Percentiles rank a stretch among this genome's conserved stretches.
These are phyloP conservation scores for Atta texana DNA, from an alignment of 1,140 invertebrate species.

Conservation along the genomic window DNA sequence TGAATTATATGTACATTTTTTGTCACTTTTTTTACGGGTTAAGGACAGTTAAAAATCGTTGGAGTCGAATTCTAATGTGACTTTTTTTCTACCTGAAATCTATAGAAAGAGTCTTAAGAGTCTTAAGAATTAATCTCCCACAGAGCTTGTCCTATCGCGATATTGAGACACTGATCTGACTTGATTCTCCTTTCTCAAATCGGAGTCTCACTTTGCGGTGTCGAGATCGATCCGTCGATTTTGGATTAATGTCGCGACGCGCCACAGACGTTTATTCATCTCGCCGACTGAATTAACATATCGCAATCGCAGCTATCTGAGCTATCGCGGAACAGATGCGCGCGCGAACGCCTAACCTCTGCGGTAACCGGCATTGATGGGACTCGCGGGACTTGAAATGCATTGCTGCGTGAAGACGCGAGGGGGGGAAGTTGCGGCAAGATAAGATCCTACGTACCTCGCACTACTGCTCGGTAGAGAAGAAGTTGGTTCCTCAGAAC, in stretches of 20 bases:
- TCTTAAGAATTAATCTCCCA: neutral
- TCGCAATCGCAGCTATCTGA: neutral
- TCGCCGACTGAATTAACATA: neutral
- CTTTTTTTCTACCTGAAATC: neutral
- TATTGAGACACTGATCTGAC: neutral
- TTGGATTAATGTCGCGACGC: neutral
- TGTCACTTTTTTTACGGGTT: too few species aligned
- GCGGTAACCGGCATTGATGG: slow-evolving; percentile 4
- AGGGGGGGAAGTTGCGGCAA: neutral
- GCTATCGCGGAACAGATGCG: neutral
- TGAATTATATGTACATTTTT: too few species aligned
- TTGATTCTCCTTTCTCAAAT: neutral
- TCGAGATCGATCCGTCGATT: neutral
- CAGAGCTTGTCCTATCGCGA: neutral
- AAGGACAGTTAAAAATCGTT: too few species aligned
- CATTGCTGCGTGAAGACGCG: neutral
- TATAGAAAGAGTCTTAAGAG: too few species aligned
- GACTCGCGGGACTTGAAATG: neutral
- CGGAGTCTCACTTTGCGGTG: too few species aligned
- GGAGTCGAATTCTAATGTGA: neutral
- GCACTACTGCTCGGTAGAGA: neutral
- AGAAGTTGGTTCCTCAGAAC: neutral
- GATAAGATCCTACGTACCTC: slow-evolving; percentile 36
- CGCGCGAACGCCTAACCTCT: slow-evolving; percentile 36
- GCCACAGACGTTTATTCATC: neutral